Evolutionary conservation across 2,113 vertebrate species (phyloP).

Genomic region (Chloebia gouldiae): DNA sequence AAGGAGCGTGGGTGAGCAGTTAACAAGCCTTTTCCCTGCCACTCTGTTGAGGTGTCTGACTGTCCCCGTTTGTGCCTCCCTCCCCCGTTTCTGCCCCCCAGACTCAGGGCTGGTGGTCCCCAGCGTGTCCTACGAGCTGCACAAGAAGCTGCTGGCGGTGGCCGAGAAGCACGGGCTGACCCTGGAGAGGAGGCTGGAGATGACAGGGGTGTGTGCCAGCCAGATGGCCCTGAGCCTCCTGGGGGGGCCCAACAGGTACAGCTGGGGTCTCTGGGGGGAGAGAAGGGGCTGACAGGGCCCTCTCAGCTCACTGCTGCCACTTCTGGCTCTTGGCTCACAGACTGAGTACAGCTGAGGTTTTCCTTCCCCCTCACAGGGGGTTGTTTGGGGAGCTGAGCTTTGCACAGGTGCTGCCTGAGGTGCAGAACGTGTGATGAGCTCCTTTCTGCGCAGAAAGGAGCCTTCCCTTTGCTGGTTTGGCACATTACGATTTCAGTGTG

Average conservation of each 20-base stretch:
- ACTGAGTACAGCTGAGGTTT: neutral
- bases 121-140: slow-evolving; percentile 90
- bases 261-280: too few relatives aligned
- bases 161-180: slow-evolving; percentile 92
- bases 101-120: slow-evolving; percentile 96
- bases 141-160: slow-evolving; percentile 87
- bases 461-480: neutral
- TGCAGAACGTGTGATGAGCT: neutral
- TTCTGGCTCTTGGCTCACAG: neutral
- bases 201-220: slow-evolving; percentile 95
- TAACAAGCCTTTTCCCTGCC: neutral
- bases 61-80: neutral
- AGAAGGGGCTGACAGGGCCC: neutral
- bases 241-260: slow-evolving; percentile 96
- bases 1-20: neutral
- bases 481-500: accelerated
- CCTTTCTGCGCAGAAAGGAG: neutral
- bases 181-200: slow-evolving; percentile 91
- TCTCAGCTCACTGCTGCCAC: neutral
- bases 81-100: slow-evolving; percentile 37
- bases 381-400: neutral
- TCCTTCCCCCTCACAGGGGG: accelerated
- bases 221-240: slow-evolving; percentile 97
- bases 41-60: accelerated
- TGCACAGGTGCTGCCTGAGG: neutral